Base-by-base conservation (phyloP, 2,797 vertebrate genomes). In the Coregonus suidteri region DNA sequence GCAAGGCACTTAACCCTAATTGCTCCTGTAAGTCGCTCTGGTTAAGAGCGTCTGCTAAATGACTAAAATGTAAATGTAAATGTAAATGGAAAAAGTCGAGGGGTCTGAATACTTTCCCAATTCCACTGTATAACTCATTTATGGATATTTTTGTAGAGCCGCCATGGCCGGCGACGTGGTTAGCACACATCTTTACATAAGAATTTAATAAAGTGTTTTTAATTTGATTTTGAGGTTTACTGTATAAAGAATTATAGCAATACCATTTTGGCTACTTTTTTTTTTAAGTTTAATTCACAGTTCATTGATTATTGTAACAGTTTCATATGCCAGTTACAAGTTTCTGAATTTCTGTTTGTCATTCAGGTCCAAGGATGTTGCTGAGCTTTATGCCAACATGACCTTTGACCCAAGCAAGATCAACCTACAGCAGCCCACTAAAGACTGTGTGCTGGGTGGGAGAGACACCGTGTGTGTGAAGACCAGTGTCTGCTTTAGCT, bases 351-450 rank as follows among this genome's bases (percentile, higher is more conserved):
- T 64, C 75, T 79, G 15, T 7, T 80, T 25, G 77, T 25, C 6
- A 41, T 77, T 67, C 84, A 97, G 98, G 98, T 96, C 97, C 85
- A 96, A 97, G 81, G 97, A 99, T 81, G 98, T 99, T 70, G 97
- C 97, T 37, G 95, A 97, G 83, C 95, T 99, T 75, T 93, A 81
- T 71, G 95, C 95, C 84, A 92, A 90, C 73, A 96, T 97, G 95
- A 93, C 88, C 4, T 99, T 99, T 81, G 79, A 91, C 9, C 95
- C 96, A 0, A 73, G 81, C 65, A 97, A 95, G 88, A 97, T 99
- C 87, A 98, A 98, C 86, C 94, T 99, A 77, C 95, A 99, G 82
- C 95, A 97, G 91, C 82, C 94, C 87, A 95, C 95, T 30, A 20
- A 62, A 20, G 56, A 62, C n/a, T 98, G 97, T 82, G 90, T 83